Base-by-base conservation (phyloP, 1,140 invertebrate species). In the Brachionus paranguensis region DNA sequence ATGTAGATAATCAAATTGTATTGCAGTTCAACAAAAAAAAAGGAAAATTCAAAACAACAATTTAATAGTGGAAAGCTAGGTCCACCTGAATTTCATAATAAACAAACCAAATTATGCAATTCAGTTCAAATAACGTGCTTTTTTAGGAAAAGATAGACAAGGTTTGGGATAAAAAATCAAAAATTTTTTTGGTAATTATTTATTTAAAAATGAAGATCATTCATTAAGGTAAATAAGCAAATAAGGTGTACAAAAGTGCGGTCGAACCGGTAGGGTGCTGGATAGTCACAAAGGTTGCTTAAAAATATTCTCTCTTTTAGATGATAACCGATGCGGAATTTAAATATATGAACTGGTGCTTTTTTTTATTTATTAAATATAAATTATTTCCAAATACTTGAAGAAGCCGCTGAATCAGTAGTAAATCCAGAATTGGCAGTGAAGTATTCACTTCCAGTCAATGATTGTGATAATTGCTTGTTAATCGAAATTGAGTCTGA, bases 321-420 rank as follows among this genome's bases (percentile, higher is more conserved):
- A 60, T 60, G 53, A 60, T 60, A 60, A 10, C n/a, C 53, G 53
- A 60, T 60, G 17, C 20, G 20, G 20, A 60, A 60, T 60, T 20
- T 20, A 20, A 60, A 17, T 20, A 10, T 43, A 41, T 72, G 68
- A 20, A 14, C 24, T 43, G 29, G 20, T 37, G 11, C 24, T 45
- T 11, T 74, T 43, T 74, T 43, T 74, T 74, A 74, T 74, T 41
- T 43, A 20, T 43, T 45, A 43, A 76, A 37, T 47, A 76, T 27
- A 68, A 60, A 64, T 81, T 81, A 81, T 60, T 68, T 68, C 78
- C 78, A 81, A 81, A 81, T 81, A 64, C 53, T 81, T 64, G 53
- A 64, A 64, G 78, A 81, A 68, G 78, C 37, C 5, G 78, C 64
- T 41, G 78, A 64, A 60, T 60, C 53, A 5, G 53, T 68, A 20